A percentile compares a stretch with the other conserved stretches of the same genome.
These are phyloP conservation scores for Mythimna impura DNA, from an alignment of 2,888 invertebrate genomes.

Conservation along the genomic window DNA sequence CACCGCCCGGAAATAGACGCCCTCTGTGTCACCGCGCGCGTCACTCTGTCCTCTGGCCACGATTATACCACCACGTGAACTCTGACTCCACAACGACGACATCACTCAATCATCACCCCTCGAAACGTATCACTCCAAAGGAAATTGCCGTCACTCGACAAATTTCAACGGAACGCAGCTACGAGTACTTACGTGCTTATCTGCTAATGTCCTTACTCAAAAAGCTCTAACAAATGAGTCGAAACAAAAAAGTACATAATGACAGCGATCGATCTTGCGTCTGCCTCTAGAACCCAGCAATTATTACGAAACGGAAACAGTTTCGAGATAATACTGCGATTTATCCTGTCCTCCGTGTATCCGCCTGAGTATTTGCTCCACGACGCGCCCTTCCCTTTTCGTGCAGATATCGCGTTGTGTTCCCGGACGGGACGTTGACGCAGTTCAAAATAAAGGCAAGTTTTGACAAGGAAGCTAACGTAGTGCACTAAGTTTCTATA, in stretches of 20 bases:
- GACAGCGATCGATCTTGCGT: constrained; percentile 75
- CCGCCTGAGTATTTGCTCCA: constrained; percentile 71
- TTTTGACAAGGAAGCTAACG: constrained; percentile 73
- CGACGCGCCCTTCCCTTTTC: constrained; percentile 70
- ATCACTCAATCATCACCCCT: constrained; percentile 60
- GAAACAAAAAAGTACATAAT: constrained; percentile 76
- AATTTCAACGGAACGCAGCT: constrained; percentile 66
- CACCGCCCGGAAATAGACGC: constrained; percentile 88
- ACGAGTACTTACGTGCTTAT: constrained; percentile 65
- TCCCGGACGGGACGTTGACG: constrained; percentile 63
- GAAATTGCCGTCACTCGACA: constrained; percentile 76
- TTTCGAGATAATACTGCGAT: constrained; percentile 79
- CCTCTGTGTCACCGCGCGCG: constrained; percentile 85
- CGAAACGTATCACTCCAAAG: constrained; percentile 53
- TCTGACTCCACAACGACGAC: constrained; percentile 57
- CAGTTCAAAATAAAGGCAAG: constrained; percentile 73
- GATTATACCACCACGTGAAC: constrained; percentile 43
- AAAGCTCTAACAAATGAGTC: constrained; percentile 70
- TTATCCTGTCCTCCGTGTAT: constrained; percentile 75
- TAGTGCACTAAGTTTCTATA: constrained; percentile 73
- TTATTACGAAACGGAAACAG: constrained; percentile 81
- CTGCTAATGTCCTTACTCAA: constrained; percentile 67
- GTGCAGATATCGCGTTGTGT: constrained; percentile 68
- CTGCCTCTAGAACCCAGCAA: constrained; percentile 67
- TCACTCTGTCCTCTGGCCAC: constrained; percentile 67